Conservation (phyloP, 2,797 vertebrate species). For the Pseudocheirus occidentalis region DNA sequence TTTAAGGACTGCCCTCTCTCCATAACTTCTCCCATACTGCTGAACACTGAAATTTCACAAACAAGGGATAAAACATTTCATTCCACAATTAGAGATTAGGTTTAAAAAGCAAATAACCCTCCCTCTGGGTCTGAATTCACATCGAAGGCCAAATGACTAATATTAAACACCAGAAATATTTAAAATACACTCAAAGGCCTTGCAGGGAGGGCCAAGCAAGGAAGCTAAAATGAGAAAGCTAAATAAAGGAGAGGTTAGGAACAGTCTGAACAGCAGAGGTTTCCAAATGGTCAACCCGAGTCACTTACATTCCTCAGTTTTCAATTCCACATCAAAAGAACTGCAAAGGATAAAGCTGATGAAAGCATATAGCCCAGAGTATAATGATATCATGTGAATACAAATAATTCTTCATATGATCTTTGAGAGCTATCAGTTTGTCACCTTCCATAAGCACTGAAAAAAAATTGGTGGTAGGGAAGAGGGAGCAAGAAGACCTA, state of each 20-base stretch:
- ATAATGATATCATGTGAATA: background rate
- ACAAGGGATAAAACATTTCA: background rate
- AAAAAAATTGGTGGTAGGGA: background rate
- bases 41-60: background rate
- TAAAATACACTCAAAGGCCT: background rate
- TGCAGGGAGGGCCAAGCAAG: background rate
- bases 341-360: background rate
- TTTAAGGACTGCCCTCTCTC: background rate
- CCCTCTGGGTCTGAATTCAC: background rate
- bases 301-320: background rate
- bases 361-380: background rate
- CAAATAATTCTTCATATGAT: background rate
- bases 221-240: background rate
- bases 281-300: background rate
- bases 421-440: background rate
- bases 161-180: background rate
- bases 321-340: background rate
- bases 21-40: background rate
- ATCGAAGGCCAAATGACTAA: background rate
- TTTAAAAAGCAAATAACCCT: background rate
- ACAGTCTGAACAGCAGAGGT: background rate
- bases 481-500: background rate
- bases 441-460: background rate
- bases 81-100: background rate
- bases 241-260: background rate